phyloP scores from a whole-genome alignment of 2,888 invertebrate species.

The Tortrix viridana region DNA sequence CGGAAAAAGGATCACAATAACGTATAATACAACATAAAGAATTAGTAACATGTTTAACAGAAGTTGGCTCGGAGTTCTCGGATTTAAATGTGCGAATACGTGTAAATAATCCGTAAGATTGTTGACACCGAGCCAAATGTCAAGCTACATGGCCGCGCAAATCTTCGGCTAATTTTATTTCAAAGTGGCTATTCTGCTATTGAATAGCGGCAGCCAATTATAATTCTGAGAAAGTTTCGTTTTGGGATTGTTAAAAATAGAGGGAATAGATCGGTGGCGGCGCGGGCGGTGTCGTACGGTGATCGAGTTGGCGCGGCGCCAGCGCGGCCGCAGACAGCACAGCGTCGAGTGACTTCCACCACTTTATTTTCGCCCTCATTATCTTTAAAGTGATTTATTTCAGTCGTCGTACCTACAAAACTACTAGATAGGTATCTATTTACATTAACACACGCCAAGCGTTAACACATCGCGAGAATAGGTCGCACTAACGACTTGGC shows the following conservation, averaged over 20 bases:
- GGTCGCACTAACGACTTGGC: conserved; percentile 75
- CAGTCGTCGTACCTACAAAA: conserved; percentile 55
- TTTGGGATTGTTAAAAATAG: conserved; percentile 50
- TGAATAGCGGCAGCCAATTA: conserved; percentile 44
- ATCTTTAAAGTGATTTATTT: conserved; percentile 82
- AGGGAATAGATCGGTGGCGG: conserved; percentile 54
- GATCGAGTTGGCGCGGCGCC: conserved; percentile 74
- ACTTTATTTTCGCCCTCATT: conserved; percentile 82
- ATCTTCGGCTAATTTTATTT: conserved; percentile 55
- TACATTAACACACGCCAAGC: conserved; percentile 62
- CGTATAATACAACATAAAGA: conserved; percentile 2
- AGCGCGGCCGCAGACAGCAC: conserved; percentile 66
- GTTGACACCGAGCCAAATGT: conserved; percentile 69
- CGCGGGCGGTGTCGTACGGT: conserved; percentile 55
- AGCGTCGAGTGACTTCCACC: conserved; percentile 73
- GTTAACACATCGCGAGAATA: conserved; percentile 71
- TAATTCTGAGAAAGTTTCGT: conserved; percentile 49
- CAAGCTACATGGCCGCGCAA: conserved; percentile 54
- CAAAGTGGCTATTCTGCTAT: conserved; percentile 45
- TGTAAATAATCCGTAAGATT: conserved; percentile 67
- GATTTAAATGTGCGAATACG: conserved; percentile 47
- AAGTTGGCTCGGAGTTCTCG: conserved; percentile 14
- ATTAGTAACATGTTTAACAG: conserved; percentile 16
- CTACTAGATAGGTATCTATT: conserved; percentile 48
- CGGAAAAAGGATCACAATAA: conserved; percentile 5